Evolutionary conservation across 2,113 vertebrate species (phyloP), one percentile per base, ranked within the genome.

Genomic region (Syrrhaptes paradoxus): DNA sequence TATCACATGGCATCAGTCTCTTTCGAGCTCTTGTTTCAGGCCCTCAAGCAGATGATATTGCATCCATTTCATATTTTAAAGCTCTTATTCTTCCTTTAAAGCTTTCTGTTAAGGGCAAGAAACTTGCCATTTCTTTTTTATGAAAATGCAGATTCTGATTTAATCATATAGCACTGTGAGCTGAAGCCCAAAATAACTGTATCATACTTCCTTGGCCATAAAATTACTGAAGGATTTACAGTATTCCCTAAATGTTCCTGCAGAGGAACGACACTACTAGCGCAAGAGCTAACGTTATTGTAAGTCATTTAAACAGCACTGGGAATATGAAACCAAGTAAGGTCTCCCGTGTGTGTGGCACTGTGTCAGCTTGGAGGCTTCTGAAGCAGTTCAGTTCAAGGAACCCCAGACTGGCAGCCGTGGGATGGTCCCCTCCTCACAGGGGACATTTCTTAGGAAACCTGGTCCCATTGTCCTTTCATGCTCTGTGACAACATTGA

Each of bases 211-310:
- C 38, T 55, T 59, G 48, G 51, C 55, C 52, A 32, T 84, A 86
- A 94, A 74, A 84, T 89, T 90, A 25, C 83, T 45, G 65, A 43
- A 90, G 79, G 29, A 51, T 95, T 92, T 95, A 89, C 76, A 84
- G 24, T 67, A 81, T 86, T 92, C 68, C 57, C 92, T 89, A 3
- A 38, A 86, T 63, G 72, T 58, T 71, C 67, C 71, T 76, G 7
- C 34, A 77, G 75, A 93, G 48, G 19, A 93, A 59, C 34, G 81
- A 68, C 66, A 12, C 34, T 63, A 32, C 29, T 8, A 85, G 45
- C 0, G 0, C 63, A 71, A 77, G 75, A 48, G 17, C 58, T 85
- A 62, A 46, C 20, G 26, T 49, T 73, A 51, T 20, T 77, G 13
- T 38, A 88, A 81, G 43, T 66, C 54, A 36, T 70, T 82, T 66